These are phyloP conservation scores for Vulpes vulpes DNA, from an alignment of 2,113 vertebrate genomes.

Conservation along the genomic window DNA sequence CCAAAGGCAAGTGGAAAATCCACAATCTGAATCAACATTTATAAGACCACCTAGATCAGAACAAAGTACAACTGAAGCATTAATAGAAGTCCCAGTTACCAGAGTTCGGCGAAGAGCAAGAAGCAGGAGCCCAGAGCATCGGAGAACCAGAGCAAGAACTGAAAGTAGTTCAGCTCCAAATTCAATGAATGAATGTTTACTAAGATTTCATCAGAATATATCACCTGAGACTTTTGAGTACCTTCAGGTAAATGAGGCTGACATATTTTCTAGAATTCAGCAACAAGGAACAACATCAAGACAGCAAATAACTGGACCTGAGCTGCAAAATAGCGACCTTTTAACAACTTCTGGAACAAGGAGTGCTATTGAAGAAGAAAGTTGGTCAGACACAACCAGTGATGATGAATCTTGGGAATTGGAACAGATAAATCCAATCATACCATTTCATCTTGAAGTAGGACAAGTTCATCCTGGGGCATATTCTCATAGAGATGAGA, in stretches of 20 bases:
- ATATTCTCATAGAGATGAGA: conserved; percentile 92
- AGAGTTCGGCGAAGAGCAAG: conserved; percentile 92
- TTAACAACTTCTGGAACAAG: conserved; percentile 77
- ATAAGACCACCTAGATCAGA: conserved; percentile 71
- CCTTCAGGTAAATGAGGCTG: conserved; percentile 84
- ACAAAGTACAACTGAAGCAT: conserved; percentile 70
- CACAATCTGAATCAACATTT: conserved; percentile 78
- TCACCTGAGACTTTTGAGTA: conserved; percentile 84
- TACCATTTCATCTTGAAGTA: conserved; percentile 92
- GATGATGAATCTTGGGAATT: conserved; percentile 68
- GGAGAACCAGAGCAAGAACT: conserved; percentile 90
- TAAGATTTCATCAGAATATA: conserved; percentile 83
- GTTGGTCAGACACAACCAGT: conserved; percentile 81
- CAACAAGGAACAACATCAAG: conserved; percentile 90
- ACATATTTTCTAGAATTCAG: conserved; percentile 93
- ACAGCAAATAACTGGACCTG: conserved; percentile 85
- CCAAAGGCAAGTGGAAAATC: conserved; percentile 84
- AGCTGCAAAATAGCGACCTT: conserved; percentile 70
- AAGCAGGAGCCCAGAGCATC: conserved; percentile 92
- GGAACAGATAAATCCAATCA: conserved; percentile 90
- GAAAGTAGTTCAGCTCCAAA: conserved; percentile 91
- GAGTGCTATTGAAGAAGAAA: conserved; percentile 75
- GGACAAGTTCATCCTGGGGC: conserved; percentile 91
- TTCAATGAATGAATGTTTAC: conserved; percentile 85
- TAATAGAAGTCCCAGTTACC: conserved; percentile 81